phyloP scores from a whole-genome alignment of 1,140 invertebrate genomes.

The Bathynomus jamesi region DNA sequence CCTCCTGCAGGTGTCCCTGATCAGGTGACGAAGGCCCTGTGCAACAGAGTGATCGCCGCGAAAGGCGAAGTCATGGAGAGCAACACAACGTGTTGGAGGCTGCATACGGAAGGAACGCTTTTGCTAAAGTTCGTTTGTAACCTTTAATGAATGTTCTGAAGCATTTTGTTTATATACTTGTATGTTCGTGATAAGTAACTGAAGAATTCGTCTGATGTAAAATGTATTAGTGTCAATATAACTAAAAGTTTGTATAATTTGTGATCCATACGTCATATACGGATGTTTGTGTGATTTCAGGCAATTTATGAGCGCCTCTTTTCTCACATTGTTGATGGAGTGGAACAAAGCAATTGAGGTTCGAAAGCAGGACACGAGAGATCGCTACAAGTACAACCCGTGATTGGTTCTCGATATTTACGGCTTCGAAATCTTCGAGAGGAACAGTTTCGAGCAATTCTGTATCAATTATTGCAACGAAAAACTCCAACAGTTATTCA shows the following conservation, averaged over 20 bases:
- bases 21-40: conserved; percentile 61
- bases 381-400: conserved; percentile 55
- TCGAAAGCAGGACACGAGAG: conserved; percentile 33
- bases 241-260: too few relatives aligned
- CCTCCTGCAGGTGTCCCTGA: conserved; percentile 62
- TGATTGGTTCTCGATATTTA: conserved; percentile 96
- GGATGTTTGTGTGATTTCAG: too few relatives aligned
- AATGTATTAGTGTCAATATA: too few relatives aligned
- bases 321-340: conserved; percentile 80
- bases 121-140: conserved; percentile 78
- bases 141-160: too few relatives aligned
- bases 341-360: conserved; percentile 78
- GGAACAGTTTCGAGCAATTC: conserved; percentile 91
- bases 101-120: conserved; percentile 81
- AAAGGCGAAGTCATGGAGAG: conserved; percentile 87
- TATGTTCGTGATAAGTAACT: not conserved
- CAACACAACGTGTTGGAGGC: conserved; percentile 75
- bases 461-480: conserved; percentile 98
- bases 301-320: conserved; percentile 88
- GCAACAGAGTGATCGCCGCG: conserved; percentile 80
- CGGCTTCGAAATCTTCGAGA: conserved; percentile 94
- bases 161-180: too few relatives aligned
- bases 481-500: conserved; percentile 92
- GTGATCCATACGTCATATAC: too few relatives aligned
- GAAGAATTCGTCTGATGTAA: too few relatives aligned